Base-by-base conservation (phyloP, 1,140 invertebrate genomes). In the Hyles vespertilio region DNA sequence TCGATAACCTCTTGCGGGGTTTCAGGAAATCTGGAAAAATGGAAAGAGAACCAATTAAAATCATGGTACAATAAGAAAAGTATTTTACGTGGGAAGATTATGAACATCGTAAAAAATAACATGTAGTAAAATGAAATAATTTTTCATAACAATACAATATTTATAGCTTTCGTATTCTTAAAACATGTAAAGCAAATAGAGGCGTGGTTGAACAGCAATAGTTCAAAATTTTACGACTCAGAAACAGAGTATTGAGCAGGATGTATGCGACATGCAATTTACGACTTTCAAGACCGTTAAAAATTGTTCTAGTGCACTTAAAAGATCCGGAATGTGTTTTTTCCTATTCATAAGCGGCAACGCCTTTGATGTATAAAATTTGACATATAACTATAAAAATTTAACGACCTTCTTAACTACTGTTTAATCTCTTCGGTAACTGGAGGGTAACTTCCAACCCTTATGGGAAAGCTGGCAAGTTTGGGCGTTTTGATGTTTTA, bases 11-110 rank as follows among this genome's bases (percentile, higher is more conserved):
- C 67, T 89, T 89, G 60, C 84, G 83, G 5, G 84, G 83, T 59
- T 87, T 89, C 74, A 89, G 71, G 83, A 86, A 89, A 82, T 89
- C 86, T 89, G 86, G 49, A 89, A 89, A 72, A 36, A 69, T 53
- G 22, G 22, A 22, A 22, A 59, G 11, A 72, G 58, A 63, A 56
- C 32, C 36, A 40, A 5, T 5, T 40, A 5, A 5, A 40, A 40
- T 40, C 36, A 40, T 40, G 22, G 22, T 22, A 22, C 22, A 22
- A 22, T 22, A 22, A 22, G 22, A 22, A 22, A 22, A 22, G 22
- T 22, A 22, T 22, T 22, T 22, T 22, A 22, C 22, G 2, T 22
- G 22, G 22, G 22, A 22, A 22, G 22, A 22, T 22, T 22, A 22
- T 22, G 22, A 22, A 22, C 22, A 22, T 22, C 22, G 22, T 22